phyloP scores from a whole-genome alignment of 2,113 vertebrate genomes.

The Octodon degus region DNA sequence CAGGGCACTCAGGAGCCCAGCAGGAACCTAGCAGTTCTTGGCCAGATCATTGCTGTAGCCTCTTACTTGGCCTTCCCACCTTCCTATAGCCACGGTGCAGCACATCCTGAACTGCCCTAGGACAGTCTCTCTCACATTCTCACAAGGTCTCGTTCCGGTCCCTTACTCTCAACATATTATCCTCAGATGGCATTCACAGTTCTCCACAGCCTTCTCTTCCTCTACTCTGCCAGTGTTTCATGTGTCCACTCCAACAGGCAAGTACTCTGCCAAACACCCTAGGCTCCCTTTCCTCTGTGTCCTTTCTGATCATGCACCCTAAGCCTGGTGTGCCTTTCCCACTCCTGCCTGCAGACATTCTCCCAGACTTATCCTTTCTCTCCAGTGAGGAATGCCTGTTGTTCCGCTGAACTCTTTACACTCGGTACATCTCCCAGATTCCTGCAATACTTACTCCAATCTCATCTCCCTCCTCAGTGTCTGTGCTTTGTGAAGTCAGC shows the following conservation, averaged over 20 bases:
- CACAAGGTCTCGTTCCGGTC: neutral
- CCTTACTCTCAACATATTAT: no score
- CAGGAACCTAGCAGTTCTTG: neutral
- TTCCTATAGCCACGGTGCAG: neutral
- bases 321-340: neutral
- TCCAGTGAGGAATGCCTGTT: neutral
- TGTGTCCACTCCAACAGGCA: neutral
- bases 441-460: neutral
- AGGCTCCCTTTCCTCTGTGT: neutral
- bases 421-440: neutral
- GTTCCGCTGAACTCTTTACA: neutral
- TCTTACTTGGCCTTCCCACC: neutral
- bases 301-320: neutral
- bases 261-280: neutral
- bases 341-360: neutral
- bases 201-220: neutral
- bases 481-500: neutral
- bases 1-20: neutral
- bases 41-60: neutral
- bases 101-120: neutral
- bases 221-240: neutral
- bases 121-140: neutral
- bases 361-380: neutral
- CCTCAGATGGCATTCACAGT: no score
- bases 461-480: neutral